A percentile compares a stretch with the other conserved stretches of the same genome.
Conservation (phyloP, 1,140 invertebrate genomes). For the Caenorhabditis briggsae region DNA sequence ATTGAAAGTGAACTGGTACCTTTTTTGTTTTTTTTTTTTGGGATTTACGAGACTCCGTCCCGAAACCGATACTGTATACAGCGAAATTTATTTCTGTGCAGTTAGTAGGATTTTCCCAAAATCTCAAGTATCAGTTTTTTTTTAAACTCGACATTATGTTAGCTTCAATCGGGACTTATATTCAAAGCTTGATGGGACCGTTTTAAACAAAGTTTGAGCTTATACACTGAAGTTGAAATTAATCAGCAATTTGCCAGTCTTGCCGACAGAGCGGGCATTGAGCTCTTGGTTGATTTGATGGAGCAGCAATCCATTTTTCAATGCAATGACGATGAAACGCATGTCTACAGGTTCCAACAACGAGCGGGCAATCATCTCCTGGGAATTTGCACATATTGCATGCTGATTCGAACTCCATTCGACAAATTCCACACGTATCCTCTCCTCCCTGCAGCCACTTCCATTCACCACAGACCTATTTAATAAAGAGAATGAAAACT, state of each 20-base stretch:
- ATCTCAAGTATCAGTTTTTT: too few relatives aligned
- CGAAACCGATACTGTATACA: too few relatives aligned
- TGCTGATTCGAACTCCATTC: constrained; percentile 36
- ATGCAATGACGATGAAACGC: constrained; percentile 47
- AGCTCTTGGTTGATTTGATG: constrained; percentile 2
- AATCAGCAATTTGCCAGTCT: constrained; percentile 31
- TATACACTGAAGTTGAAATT: background rate
- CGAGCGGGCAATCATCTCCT: constrained; percentile 42
- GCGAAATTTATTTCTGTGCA: too few relatives aligned
- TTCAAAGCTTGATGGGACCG: too few relatives aligned
- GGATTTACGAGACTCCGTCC: too few relatives aligned
- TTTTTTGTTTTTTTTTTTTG: too few relatives aligned
- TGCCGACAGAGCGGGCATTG: constrained; percentile 45
- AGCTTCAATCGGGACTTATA: too few relatives aligned
- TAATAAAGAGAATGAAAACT: background rate
- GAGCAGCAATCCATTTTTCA: constrained; percentile 44
- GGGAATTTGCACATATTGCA: constrained; percentile 46
- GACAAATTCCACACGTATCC: constrained; percentile 45
- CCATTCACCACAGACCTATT: constrained; percentile 36
- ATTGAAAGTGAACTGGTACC: too few relatives aligned
- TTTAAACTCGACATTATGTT: too few relatives aligned
- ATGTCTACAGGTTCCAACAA: constrained; percentile 7
- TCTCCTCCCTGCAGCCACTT: constrained; percentile 35
- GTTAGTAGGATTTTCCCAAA: too few relatives aligned
- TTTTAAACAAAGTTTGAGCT: too few relatives aligned